Evolutionary conservation across 2,888 invertebrate species (phyloP), one percentile per base, ranked within the genome.

Genomic region (Eilema sororculum): DNA sequence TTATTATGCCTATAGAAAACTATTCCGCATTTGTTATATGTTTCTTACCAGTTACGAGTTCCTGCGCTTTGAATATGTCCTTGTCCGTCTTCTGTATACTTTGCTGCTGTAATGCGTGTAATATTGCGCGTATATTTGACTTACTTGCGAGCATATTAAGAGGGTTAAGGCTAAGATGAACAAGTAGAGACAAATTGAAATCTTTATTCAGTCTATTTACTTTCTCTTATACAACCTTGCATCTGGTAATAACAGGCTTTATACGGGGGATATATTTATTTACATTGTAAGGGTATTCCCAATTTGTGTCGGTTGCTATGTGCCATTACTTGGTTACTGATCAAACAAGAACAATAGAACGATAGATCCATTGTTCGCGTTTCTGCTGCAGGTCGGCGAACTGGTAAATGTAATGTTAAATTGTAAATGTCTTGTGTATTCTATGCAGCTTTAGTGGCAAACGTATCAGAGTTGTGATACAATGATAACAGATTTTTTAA

Each of bases 331-430:
- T 52, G 52, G n/a, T n/a, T 52, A 52, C 52, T 52, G n/a, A 52
- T 52, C 52, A 52, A 52, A 52, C 52, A 52, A n/a, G 52, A 52
- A 52, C 52, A 52, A 52, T 52, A 52, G n/a, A 52, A 52, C n/a
- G 6, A 52, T 52, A 52, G n/a, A n/a, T 8, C n/a, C 20, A n/a
- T 52, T 52, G n/a, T 52, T 52, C 52, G 8, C 9, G 52, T 20
- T 46, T 46, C 9, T 52, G 9, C n/a, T n/a, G 52, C 20, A 52
- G 20, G 5, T 46, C 9, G n/a, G 52, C n/a, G 9, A 52, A n/a
- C n/a, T n/a, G 52, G n/a, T 52, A n/a, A n/a, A n/a, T 20, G 46
- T 46, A 20, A 6, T 46, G 6, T 52, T 52, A 52, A 52, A 52
- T 52, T 52, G n/a, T 52, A 52, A n/a, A 0, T 2, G 52, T n/a